phyloP scores from a whole-genome alignment of 2,888 invertebrate genomes.

The Hetaerina titia region DNA sequence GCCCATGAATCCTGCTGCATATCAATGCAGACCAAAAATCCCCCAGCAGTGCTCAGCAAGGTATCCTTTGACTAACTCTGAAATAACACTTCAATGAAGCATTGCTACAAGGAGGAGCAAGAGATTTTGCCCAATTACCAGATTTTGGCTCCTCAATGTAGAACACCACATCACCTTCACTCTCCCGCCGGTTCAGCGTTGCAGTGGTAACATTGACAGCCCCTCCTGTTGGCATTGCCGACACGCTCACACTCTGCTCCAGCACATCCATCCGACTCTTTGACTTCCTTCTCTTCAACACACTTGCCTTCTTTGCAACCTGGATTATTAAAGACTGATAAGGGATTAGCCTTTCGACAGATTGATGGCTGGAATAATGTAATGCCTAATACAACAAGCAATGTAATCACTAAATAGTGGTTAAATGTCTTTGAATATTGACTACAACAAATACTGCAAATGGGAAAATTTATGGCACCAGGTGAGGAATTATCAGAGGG shows the following conservation, averaged over 20 bases:
- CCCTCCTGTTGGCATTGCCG: constrained; percentile 25
- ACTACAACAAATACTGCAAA: too few species aligned
- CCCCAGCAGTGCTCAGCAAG: too few species aligned
- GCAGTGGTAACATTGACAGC: constrained; percentile 70
- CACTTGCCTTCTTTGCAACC: constrained; percentile 87
- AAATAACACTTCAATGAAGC: too few species aligned
- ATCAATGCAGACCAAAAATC: too few species aligned
- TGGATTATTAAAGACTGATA: constrained; percentile 84
- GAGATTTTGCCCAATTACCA: constrained; percentile 74
- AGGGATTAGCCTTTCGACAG: constrained; percentile 75
- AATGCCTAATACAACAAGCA: too few species aligned
- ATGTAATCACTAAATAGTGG: too few species aligned
- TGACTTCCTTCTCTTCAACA: constrained; percentile 85
- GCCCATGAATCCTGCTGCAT: too few species aligned
- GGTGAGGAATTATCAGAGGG: too few species aligned
- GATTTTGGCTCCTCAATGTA: constrained; percentile 81
- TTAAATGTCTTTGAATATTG: too few species aligned
- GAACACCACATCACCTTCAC: constrained; percentile 83
- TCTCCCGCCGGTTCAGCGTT: constrained; percentile 77
- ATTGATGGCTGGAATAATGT: constrained; percentile 70
- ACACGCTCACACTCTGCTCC: constrained; percentile 32
- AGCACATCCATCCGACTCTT: constrained; percentile 82
- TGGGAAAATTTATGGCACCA: too few species aligned
- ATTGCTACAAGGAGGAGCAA: too few species aligned
- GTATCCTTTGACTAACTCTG: too few species aligned